A percentile compares a stretch with the other conserved stretches of the same genome.
Conservation (phyloP, 2,888 invertebrate genomes). For the Drosophila parthenogenetica region DNA sequence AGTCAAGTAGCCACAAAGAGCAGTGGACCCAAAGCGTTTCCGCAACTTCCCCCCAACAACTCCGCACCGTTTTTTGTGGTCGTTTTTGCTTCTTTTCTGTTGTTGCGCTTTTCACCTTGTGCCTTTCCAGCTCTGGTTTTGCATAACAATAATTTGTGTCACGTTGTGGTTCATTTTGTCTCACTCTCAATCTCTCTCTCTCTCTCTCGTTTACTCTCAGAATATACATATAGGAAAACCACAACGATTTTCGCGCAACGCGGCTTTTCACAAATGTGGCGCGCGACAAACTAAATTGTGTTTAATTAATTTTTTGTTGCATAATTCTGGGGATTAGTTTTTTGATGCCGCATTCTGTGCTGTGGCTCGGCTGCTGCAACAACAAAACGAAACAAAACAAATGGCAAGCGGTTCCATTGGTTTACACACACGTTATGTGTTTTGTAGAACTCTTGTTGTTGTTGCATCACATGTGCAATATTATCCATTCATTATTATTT, state of each 20-base stretch:
- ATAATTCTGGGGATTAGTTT: slow-evolving; percentile 74
- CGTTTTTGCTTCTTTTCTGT: slow-evolving; percentile 29
- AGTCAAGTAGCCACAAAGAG: slow-evolving; percentile 78
- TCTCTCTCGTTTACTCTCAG: not conserved
- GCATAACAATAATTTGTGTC: slow-evolving; percentile 74
- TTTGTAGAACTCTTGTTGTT: slow-evolving; percentile 15
- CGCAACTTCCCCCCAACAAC: not conserved
- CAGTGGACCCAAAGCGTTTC: slow-evolving; percentile 23
- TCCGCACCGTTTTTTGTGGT: slow-evolving; percentile 35
- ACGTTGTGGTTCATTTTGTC: slow-evolving; percentile 21
- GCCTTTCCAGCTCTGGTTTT: slow-evolving; percentile 40
- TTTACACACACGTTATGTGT: slow-evolving; percentile 39
- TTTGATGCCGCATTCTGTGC: slow-evolving; percentile 45
- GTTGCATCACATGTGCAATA: slow-evolving; percentile 53
- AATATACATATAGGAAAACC: slow-evolving; percentile 52
- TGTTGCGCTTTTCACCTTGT: slow-evolving; percentile 41
- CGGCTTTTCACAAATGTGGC: slow-evolving; percentile 60
- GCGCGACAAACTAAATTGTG: slow-evolving; percentile 71
- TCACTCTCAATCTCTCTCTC: slow-evolving; percentile 8
- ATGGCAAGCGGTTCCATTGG: slow-evolving; percentile 57
- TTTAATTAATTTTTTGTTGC: slow-evolving; percentile 79
- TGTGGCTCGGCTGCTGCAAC: slow-evolving; percentile 41
- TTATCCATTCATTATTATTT: slow-evolving; percentile 29
- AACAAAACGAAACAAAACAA: slow-evolving; percentile 39
- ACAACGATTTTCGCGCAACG: slow-evolving; percentile 76